Base-by-base conservation (phyloP, 2,113 vertebrate species). In the Herpetotheres cachinnans region DNA sequence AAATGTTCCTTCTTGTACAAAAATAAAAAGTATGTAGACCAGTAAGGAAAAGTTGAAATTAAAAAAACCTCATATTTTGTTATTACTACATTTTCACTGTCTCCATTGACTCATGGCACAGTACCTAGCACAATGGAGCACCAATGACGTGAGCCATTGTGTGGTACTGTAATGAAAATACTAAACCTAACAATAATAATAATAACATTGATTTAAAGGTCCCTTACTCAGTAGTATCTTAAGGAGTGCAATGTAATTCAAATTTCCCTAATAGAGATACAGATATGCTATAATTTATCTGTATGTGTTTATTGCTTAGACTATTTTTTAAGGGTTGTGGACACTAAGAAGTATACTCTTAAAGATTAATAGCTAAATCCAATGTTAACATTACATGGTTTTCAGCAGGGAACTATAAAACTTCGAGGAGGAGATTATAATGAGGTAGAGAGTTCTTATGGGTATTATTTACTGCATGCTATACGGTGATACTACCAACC, bases 341-440 rank as follows among this genome's bases (percentile, higher is more conserved):
- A 27, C 54, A 76, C 32, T 87, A 55, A 83, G 83, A 85, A 82
- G 5, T 4, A 2, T 52, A 55, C 3, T 36, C 19, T 55, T 79
- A 58, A 47, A 90, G 56, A 96, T 93, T 94, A 93, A 92, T 78
- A 69, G n/a, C 32, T 66, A 65, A 30, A 87, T 36, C 15, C 32
- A 79, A 22, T 54, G 17, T 83, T 83, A 92, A 70, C 17, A 89
- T 89, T 61, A 90, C 52, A 65, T 55, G 38, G 20, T 84, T 93
- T 92, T 81, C 96, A 95, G 27, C 30, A 76, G 54, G 76, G 79
- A 96, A 19, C 79, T 46, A 59, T 88, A 96, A 86, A 90, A 38
- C 40, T 66, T 90, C 6, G 3, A 94, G 82, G 49, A 85, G 36
- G 27, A 65, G 11, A 79, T 92, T 82, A 89, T 94, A 95, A 97